phyloP scores from a whole-genome alignment of 2,888 invertebrate genomes.

The Sclerodermus sp. region DNA sequence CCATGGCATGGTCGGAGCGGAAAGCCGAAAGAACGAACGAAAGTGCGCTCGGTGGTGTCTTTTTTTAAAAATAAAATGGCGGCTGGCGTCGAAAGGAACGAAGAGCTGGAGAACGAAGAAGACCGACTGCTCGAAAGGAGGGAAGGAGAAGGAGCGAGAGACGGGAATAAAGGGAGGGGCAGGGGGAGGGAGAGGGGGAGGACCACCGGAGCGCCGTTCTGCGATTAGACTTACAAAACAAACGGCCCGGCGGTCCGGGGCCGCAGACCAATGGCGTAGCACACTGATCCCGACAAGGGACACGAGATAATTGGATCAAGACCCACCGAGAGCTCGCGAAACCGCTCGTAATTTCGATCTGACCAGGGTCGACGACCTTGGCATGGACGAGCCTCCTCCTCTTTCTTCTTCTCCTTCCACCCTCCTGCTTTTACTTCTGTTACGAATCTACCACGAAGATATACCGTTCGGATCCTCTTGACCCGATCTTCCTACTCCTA shows the following conservation, averaged over 20 bases:
- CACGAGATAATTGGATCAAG: slow-evolving; percentile 57
- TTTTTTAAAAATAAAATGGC: slow-evolving; percentile 55
- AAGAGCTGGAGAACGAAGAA: slow-evolving; percentile 17
- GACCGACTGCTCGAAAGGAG: slow-evolving; percentile 14
- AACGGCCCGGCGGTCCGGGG: slow-evolving; percentile 51
- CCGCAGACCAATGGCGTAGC: slow-evolving; percentile 54
- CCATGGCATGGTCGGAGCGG: slow-evolving; percentile 18
- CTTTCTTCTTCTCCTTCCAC: slow-evolving; percentile 2
- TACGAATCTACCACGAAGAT: too few species aligned
- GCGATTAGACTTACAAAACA: slow-evolving; percentile 59
- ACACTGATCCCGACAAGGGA: slow-evolving; percentile 53
- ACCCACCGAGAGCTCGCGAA: slow-evolving; percentile 27
- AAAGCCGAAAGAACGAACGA: slow-evolving; percentile 27
- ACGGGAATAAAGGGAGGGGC: background rate
- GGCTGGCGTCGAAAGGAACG: slow-evolving; percentile 38
- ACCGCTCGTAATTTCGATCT: slow-evolving; percentile 38
- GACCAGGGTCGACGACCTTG: slow-evolving; percentile 39
- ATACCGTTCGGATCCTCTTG: too few species aligned
- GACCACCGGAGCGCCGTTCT: slow-evolving; percentile 56
- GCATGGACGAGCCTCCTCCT: slow-evolving; percentile 17
- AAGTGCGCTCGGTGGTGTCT: slow-evolving; percentile 41
- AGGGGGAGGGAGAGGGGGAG: slow-evolving; percentile 36
- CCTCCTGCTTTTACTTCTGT: too few species aligned
- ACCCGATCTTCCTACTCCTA: too few species aligned
- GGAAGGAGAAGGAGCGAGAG: slow-evolving; percentile 8